Percentiles rank a stretch among this genome's conserved stretches.
Conservation (phyloP, 1,140 invertebrate species). For the Zaprionus gabonicus region DNA sequence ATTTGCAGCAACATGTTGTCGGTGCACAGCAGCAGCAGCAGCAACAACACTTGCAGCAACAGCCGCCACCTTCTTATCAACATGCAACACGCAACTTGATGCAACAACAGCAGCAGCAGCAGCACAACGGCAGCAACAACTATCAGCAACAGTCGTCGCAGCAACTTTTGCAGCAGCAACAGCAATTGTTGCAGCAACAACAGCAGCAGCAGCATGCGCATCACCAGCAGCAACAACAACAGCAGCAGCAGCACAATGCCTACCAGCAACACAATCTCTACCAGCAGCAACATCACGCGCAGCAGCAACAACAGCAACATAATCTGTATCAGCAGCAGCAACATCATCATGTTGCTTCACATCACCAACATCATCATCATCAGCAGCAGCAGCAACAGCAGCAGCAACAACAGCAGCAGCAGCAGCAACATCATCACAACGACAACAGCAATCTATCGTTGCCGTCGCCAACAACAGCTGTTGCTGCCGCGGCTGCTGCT, state of each 20-base stretch:
- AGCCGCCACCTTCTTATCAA: slow-evolving; percentile 84
- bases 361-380: slow-evolving; percentile 53
- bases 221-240: slow-evolving; percentile 65
- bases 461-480: slow-evolving; percentile 86
- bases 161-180: slow-evolving; percentile 57
- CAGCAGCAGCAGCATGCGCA: slow-evolving; percentile 64
- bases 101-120: slow-evolving; percentile 88
- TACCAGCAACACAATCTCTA: slow-evolving; percentile 54
- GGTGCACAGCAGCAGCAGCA: slow-evolving; percentile 54
- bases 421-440: slow-evolving; percentile 88
- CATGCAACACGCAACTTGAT: slow-evolving; percentile 84
- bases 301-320: slow-evolving; percentile 85
- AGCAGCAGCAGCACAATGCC: slow-evolving; percentile 65
- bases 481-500: slow-evolving; percentile 62
- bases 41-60: slow-evolving; percentile 49
- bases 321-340: slow-evolving; percentile 84
- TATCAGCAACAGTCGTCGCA: slow-evolving; percentile 40
- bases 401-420: slow-evolving; percentile 87
- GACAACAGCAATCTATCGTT: slow-evolving; percentile 91
- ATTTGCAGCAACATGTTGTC: slow-evolving; percentile 54
- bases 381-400: slow-evolving; percentile 87
- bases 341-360: slow-evolving; percentile 53
- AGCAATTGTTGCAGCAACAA: slow-evolving; percentile 60
- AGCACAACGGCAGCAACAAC: slow-evolving; percentile 65
- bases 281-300: slow-evolving; percentile 61